Evolutionary conservation across 2,888 invertebrate genomes (phyloP), one percentile per base, ranked within the genome.

Genomic region (Cryptophagus acutangulus): DNA sequence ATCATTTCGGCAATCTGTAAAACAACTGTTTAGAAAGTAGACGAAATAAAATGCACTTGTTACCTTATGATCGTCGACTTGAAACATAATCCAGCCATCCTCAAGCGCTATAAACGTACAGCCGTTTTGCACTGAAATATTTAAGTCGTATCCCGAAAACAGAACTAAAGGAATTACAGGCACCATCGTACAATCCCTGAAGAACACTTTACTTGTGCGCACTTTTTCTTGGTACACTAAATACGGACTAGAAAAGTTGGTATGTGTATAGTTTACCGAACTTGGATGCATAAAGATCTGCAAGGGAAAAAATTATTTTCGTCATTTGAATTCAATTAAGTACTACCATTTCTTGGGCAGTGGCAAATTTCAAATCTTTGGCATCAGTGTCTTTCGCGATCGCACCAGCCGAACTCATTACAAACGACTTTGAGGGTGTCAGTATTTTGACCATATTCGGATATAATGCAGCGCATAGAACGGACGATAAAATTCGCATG

Each of bases 381-480:
- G 85, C 75, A n/a, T 73, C 76, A 0, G 81, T 78, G 40, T 81
- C 77, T 6, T 82, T 76, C 0, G 87, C 84, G 36, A 89, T 76
- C 0, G 87, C 86, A 0, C 88, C 88, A 1, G 78, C 77, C 0
- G 78, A 78, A 60, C 83, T 83, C 62, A 80, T 77, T 58, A 82
- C 77, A 64, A 80, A 88, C 0, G 82, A 81, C 59, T 86, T 85
- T 54, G 84, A 84, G 0, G 88, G 88, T 0, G 85, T 86, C 34
- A 87, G 70, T 4, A 87, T 83, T 72, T 88, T 85, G 0, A 90
- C 87, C 18, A 97, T 79, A 62, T 93, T 92, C 0, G 96, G 96
- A 69, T 95, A 96, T 13, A 92, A 73, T 1, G 95, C 93, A 1
- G 92, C 93, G 63, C 90, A 89, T 29, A 97, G 72, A 16, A 94